Base-by-base conservation (phyloP, 2,113 vertebrate genomes). In the Lipotes vexillifer region DNA sequence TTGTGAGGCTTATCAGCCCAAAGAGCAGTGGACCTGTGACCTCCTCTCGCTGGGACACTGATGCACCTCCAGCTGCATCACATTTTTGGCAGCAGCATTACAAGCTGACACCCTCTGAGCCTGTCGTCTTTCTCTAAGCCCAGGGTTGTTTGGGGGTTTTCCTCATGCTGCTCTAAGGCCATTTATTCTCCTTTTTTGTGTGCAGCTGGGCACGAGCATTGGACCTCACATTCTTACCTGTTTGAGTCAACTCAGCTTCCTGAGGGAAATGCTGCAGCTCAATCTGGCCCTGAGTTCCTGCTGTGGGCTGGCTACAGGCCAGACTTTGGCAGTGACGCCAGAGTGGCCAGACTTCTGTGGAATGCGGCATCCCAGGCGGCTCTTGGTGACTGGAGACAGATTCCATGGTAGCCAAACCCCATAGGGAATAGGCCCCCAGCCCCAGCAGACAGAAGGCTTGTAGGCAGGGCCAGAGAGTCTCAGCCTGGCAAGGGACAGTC, bases 341-440 rank as follows among this genome's bases (percentile, higher is more conserved):
- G 86, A 94, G 61, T 97, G 93, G 85, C 96, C 97, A 97, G 96
- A 97, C 96, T 96, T 96, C 95, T 96, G 55, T 97, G 98, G 97
- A 98, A 97, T 97, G 91, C 71, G 8, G 68, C 83, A 93, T 97
- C 96, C 93, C 93, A 84, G 78, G 82, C 85, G 23, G 74, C 88
- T 97, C 90, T 93, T 83, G 92, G 90, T 97, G 96, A 94, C 94
- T 84, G 83, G 88, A 96, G 95, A 98, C 94, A 94, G 93, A 96
- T 96, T 96, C 93, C 85, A 25, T 97, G 96, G 96, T 97, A 97
- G 94, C 97, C 95, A 95, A 78, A 84, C 61, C 89, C 96, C 97
- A 80, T 8, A 77, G 96, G 98, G 97, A 97, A 72, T 93, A 95
- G 74, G 96, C 83, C 88, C 65, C 83, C 59, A 93, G 97, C 49